Conservation (phyloP, 2,888 invertebrate genomes). For the Empis livida region DNA sequence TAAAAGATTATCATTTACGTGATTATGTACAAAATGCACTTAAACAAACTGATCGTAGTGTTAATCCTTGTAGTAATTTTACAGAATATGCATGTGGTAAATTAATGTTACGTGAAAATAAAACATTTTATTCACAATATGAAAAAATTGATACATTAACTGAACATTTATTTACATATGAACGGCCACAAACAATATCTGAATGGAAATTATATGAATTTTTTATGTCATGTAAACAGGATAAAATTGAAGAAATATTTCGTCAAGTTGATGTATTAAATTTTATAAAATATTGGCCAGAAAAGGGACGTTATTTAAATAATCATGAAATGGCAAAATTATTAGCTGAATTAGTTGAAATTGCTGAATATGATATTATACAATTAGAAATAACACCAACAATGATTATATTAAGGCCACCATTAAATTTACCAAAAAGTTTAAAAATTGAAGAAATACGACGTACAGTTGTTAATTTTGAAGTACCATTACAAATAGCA, state of each 20-base stretch:
- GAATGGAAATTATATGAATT: slow-evolving; percentile 1
- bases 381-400: background rate
- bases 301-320: background rate
- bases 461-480: slow-evolving; percentile 1
- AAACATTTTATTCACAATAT: background rate
- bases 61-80: slow-evolving; percentile 1
- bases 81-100: slow-evolving; percentile 1
- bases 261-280: slow-evolving; percentile 1
- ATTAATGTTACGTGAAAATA: background rate
- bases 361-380: slow-evolving; percentile 1
- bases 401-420: background rate
- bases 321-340: background rate
- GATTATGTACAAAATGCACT: background rate
- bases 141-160: background rate
- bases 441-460: background rate
- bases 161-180: slow-evolving; percentile 1
- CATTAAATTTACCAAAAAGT: background rate
- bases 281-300: slow-evolving; percentile 2
- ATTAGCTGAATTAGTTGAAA: slow-evolving; percentile 2
- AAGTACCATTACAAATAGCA: background rate
- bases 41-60: background rate
- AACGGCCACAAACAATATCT: background rate
- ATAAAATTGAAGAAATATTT: background rate
- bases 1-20: background rate
- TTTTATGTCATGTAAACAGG: background rate